Conservation (phyloP, 1,140 invertebrate genomes). For the Aphaenogaster ashmeadi region DNA sequence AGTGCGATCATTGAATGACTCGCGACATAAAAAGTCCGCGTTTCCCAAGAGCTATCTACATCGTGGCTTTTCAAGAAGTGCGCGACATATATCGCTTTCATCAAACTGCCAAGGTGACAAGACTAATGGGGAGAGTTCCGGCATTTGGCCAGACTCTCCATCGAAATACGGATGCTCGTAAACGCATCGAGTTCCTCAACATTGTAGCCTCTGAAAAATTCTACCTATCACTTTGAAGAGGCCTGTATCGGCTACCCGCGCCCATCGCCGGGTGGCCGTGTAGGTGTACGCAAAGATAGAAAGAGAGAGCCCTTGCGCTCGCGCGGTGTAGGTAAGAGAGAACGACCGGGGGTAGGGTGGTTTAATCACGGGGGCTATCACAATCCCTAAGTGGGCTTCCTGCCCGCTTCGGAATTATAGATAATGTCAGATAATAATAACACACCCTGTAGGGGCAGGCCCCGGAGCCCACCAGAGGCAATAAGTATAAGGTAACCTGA, state of each 20-base stretch:
- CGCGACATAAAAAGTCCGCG: neutral
- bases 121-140: neutral
- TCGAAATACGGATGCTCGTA: slow-evolving; percentile 2
- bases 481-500: slow-evolving; percentile 86
- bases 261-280: slow-evolving; percentile 69
- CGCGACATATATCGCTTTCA: neutral
- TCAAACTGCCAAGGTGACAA: neutral
- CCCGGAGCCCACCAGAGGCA: slow-evolving; percentile 81
- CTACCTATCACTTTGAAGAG: slow-evolving; percentile 69
- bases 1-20: neutral
- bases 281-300: slow-evolving; percentile 78
- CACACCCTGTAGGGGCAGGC: slow-evolving; percentile 82
- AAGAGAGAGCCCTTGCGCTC: slow-evolving; percentile 23
- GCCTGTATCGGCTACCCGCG: slow-evolving; percentile 69
- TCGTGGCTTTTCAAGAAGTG: neutral
- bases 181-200: slow-evolving; percentile 12
- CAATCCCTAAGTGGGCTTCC: slow-evolving; percentile 87
- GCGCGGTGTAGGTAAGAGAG: slow-evolving; percentile 72
- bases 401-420: slow-evolving; percentile 87
- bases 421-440: slow-evolving; percentile 88
- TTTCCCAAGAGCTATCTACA: neutral
- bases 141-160: neutral
- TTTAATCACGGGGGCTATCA: slow-evolving; percentile 87
- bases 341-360: slow-evolving; percentile 78
- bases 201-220: slow-evolving; percentile 50